Conservation (phyloP, 2,888 invertebrate species). For the Invenusta paracnida region DNA sequence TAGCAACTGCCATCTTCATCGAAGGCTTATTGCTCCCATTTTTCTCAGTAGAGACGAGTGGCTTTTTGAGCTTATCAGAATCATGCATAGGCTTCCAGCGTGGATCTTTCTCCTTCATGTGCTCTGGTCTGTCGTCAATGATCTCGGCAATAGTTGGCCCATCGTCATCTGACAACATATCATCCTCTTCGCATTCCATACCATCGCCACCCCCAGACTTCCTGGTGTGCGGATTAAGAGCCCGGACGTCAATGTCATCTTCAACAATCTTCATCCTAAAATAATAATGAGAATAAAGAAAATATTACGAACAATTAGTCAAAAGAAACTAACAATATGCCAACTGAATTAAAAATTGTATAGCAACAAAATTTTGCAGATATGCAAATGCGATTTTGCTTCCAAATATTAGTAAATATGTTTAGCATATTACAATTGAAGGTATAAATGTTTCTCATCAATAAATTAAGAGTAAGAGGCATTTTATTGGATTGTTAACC, state of each 20-base stretch:
- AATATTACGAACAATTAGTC: too few relatives aligned
- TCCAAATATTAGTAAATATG: too few relatives aligned
- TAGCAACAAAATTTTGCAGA: too few relatives aligned
- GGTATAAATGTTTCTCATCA: too few relatives aligned
- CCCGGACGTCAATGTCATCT: conserved; percentile 71
- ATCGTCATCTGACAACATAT: conserved; percentile 68
- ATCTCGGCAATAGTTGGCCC: conserved; percentile 82
- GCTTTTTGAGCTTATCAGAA: conserved; percentile 39
- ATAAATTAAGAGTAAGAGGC: too few relatives aligned
- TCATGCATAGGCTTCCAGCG: conserved; percentile 47
- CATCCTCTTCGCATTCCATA: conserved; percentile 69
- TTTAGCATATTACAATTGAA: too few relatives aligned
- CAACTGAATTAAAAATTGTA: too few relatives aligned
- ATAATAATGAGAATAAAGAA: too few relatives aligned
- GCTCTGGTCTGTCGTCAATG: conserved; percentile 74
- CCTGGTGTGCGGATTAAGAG: conserved; percentile 66
- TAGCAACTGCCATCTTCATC: neutral
- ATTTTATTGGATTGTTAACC: too few relatives aligned
- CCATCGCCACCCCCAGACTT: conserved; percentile 69
- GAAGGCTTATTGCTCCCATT: neutral
- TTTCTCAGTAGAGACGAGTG: neutral
- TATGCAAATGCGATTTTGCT: too few relatives aligned
- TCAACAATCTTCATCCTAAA: conserved; percentile 72
- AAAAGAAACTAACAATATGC: too few relatives aligned
- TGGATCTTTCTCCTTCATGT: conserved; percentile 61